phyloP scores from a whole-genome alignment of 2,113 vertebrate genomes.

The Nothocercus julius region DNA sequence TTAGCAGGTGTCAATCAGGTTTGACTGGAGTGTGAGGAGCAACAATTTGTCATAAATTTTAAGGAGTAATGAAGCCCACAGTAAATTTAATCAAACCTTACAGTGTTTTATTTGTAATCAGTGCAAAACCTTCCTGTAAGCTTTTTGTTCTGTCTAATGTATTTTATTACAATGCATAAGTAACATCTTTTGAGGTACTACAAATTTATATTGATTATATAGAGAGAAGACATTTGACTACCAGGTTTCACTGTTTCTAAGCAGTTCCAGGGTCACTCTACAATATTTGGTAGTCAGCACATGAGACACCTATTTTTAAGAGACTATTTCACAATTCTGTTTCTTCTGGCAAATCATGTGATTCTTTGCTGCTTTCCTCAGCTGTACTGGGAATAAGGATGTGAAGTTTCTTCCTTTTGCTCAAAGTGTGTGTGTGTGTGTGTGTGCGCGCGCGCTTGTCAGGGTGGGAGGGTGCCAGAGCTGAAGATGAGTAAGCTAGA shows the following conservation, averaged over 20 bases:
- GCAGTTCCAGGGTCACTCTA: background rate
- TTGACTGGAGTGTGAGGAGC: background rate
- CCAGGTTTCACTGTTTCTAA: background rate
- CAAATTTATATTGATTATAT: background rate
- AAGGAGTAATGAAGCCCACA: background rate
- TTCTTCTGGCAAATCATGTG: background rate
- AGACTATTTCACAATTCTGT: background rate
- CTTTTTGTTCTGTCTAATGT: background rate
- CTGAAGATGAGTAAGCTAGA: background rate
- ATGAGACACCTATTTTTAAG: background rate
- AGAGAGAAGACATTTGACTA: background rate
- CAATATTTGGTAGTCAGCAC: conserved; percentile 33
- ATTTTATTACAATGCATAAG: conserved; percentile 1
- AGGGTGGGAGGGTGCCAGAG: background rate
- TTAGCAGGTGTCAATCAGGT: background rate
- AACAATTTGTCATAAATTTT: background rate
- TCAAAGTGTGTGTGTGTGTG: background rate
- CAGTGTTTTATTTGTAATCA: background rate
- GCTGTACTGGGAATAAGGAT: background rate
- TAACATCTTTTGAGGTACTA: background rate
- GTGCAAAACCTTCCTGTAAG: background rate
- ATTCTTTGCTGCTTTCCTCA: background rate
- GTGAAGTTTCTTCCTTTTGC: background rate
- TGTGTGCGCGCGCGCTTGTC: no score
- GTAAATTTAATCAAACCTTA: background rate